A percentile compares a stretch with the other conserved stretches of the same genome.
Conservation (phyloP, 2,113 vertebrate genomes). For the Bostrychus sinensis region DNA sequence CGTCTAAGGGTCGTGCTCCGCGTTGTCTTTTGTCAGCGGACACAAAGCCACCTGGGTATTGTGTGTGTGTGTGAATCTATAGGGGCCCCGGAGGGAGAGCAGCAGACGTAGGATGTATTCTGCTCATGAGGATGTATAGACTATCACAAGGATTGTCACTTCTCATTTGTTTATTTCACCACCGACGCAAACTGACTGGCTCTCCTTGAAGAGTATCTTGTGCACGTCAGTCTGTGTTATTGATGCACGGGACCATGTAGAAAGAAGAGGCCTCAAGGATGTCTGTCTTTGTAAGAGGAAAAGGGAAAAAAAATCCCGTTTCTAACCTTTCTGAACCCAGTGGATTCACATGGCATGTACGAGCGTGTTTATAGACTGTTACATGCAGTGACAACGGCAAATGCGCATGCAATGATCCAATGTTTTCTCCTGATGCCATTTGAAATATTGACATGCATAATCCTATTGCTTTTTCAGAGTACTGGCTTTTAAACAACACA, state of each 20-base stretch:
- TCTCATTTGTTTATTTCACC: constrained; percentile 71
- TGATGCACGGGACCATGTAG: constrained; percentile 60
- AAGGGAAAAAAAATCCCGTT: constrained; percentile 18
- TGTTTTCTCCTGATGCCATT: constrained; percentile 4
- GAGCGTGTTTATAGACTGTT: neutral
- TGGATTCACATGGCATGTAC: neutral
- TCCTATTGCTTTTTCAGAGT: neutral
- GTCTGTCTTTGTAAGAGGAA: constrained; percentile 12
- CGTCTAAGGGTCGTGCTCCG: constrained; percentile 21
- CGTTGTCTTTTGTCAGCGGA: constrained; percentile 31
- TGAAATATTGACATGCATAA: constrained; percentile 1
- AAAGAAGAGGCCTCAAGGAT: constrained; percentile 56
- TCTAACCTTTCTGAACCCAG: constrained; percentile 20
- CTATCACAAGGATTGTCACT: constrained; percentile 72
- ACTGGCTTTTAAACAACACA: neutral
- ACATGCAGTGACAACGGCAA: neutral
- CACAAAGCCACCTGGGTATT: constrained; percentile 43
- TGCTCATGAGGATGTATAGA: constrained; percentile 63
- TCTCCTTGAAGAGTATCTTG: constrained; percentile 75
- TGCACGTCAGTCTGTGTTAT: constrained; percentile 72
- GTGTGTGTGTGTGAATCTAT: constrained; percentile 38
- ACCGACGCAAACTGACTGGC: constrained; percentile 54
- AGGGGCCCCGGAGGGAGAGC: neutral
- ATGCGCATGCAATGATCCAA: neutral
- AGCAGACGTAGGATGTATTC: constrained; percentile 33